phyloP scores from a whole-genome alignment of 1,140 invertebrate species.

The Patella vulgata region DNA sequence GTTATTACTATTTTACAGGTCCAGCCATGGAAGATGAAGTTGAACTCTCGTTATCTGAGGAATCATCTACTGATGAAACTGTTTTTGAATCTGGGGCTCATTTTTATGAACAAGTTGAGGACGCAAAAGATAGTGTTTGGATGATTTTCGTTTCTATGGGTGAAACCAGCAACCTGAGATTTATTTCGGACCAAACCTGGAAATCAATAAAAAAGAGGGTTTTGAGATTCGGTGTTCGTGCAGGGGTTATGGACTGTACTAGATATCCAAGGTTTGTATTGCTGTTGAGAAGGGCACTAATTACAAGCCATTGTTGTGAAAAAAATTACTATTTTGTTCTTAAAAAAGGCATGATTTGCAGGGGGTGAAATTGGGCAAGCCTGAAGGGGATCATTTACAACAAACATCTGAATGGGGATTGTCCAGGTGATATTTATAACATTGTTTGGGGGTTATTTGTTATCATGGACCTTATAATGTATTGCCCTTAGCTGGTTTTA shows the following conservation, averaged over 20 bases:
- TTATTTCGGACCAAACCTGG: constrained; percentile 59
- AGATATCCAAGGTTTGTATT: constrained; percentile 64
- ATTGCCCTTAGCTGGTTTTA: no score
- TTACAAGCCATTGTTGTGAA: no score
- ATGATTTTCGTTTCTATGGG: constrained; percentile 66
- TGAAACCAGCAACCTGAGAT: constrained; percentile 6
- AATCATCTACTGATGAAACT: constrained; percentile 51
- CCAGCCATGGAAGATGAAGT: constrained; percentile 57
- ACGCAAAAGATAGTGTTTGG: constrained; percentile 72
- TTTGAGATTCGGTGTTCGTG: constrained; percentile 68
- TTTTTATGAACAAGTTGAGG: constrained; percentile 71
- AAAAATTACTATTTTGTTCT: no score
- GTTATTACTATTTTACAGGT: constrained; percentile 40
- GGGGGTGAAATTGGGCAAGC: no score
- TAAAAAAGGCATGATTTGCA: no score
- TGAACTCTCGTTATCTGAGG: constrained; percentile 32
- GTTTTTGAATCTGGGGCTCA: constrained; percentile 69
- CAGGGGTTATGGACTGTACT: constrained; percentile 69
- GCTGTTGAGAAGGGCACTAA: no score
- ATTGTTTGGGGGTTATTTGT: no score
- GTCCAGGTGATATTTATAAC: no score
- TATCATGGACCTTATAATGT: no score
- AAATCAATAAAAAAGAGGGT: constrained; percentile 63
- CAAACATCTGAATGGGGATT: no score
- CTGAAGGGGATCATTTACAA: no score